Conservation (phyloP, 37 sponge, comb jelly and placozoan genomes). For the Aplysina aerophoba region DNA sequence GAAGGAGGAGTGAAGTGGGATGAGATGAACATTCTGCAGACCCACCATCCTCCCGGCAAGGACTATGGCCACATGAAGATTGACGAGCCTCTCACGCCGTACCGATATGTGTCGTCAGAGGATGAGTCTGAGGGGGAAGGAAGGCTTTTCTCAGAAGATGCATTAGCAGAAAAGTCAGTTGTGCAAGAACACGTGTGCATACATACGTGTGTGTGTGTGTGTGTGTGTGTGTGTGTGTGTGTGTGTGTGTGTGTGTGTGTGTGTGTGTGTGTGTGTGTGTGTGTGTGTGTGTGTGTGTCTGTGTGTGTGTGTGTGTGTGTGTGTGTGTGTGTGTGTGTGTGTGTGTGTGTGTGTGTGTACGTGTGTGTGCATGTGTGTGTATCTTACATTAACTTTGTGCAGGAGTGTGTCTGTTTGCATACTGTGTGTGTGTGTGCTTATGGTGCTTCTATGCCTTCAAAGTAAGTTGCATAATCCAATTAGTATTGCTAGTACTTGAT, state of each 20-base stretch:
- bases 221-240: constrained; percentile 13
- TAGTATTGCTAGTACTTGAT: too few species aligned
- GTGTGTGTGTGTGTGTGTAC: constrained; percentile 27
- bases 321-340: constrained; percentile 26
- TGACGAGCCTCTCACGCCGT: constrained; percentile 97
- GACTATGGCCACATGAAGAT: constrained; percentile 99
- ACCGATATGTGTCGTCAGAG: constrained; percentile 27
- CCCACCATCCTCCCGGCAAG: constrained; percentile 91
- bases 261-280: neutral
- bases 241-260: constrained; percentile 18
- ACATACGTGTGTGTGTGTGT: neutral
- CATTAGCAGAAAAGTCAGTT: neutral
- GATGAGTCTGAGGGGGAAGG: constrained; percentile 12
- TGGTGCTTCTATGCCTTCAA: too few species aligned
- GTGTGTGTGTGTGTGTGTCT: neutral
- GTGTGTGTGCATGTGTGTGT: constrained; percentile 40
- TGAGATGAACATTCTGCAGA: constrained; percentile 96
- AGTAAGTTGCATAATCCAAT: too few species aligned
- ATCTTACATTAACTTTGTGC: neutral
- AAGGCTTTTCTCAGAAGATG: neutral
- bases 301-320: constrained; percentile 7
- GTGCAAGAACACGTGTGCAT: neutral
- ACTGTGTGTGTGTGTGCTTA: neutral
- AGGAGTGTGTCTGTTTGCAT: neutral
- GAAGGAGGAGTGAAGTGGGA: constrained; percentile 88